Conservation (phyloP, 2,888 invertebrate genomes). For the Hedychridium roseum region DNA sequence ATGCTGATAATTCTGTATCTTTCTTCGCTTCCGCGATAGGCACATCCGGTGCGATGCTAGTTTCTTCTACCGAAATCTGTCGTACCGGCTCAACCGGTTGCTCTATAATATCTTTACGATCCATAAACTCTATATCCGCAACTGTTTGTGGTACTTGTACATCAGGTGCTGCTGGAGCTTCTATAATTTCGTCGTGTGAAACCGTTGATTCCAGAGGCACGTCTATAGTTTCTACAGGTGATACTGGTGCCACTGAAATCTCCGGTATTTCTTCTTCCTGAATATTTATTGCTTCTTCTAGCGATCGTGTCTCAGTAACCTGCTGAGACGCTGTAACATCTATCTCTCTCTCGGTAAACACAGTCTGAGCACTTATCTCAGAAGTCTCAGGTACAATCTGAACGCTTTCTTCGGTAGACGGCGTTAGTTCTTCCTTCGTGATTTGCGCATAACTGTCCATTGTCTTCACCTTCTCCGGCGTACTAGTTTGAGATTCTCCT, state of each 20-base stretch:
- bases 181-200: no score
- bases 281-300: not conserved
- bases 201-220: no score
- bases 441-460: slow-evolving; percentile 50
- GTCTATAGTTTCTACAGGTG: slow-evolving; percentile 9
- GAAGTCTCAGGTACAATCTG: slow-evolving; percentile 52
- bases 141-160: slow-evolving; percentile 36
- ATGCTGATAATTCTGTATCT: slow-evolving; percentile 29
- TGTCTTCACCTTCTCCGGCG: slow-evolving; percentile 44
- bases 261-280: slow-evolving; percentile 1
- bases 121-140: slow-evolving; percentile 4
- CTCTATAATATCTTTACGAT: no score
- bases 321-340: slow-evolving; percentile 20
- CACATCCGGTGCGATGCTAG: slow-evolving; percentile 15
- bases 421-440: slow-evolving; percentile 39
- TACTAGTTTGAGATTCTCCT: slow-evolving; percentile 44
- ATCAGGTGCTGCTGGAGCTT: slow-evolving; percentile 42
- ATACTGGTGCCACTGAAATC: slow-evolving; percentile 4
- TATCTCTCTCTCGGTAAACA: no score
- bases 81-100: slow-evolving; percentile 3
- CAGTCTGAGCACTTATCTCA: slow-evolving; percentile 46
- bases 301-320: slow-evolving; percentile 1
- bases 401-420: slow-evolving; percentile 53
- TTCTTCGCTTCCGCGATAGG: slow-evolving; percentile 35
- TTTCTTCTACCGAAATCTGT: slow-evolving; percentile 21